Percentiles rank a stretch among this genome's conserved stretches.
Evolutionary conservation across 2,797 vertebrate species (phyloP).

Genomic region (Sebastes ruberrimus): DNA sequence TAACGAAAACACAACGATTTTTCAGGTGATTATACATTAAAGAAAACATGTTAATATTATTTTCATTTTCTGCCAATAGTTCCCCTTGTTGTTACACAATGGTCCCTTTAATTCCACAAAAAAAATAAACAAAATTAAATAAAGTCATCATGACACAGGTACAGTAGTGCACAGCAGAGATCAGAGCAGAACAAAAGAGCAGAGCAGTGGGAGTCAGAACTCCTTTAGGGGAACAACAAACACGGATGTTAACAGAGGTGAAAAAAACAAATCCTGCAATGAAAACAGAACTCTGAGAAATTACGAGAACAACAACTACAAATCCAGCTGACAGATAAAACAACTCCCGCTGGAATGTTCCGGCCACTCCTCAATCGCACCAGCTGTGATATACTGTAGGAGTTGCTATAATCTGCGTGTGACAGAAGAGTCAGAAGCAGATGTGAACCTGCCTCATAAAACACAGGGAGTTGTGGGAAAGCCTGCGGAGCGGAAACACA

Average conservation of each 20-base stretch:
- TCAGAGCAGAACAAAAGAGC: neutral
- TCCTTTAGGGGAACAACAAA: neutral
- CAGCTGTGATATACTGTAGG: constrained; percentile 8
- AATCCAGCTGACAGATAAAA: constrained; percentile 21
- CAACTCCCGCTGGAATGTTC: constrained; percentile 9
- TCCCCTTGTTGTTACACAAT: too few species aligned
- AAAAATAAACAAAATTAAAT: neutral
- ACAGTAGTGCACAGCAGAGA: neutral
- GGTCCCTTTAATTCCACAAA: too few species aligned
- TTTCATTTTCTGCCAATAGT: neutral
- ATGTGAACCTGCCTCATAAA: constrained; percentile 59
- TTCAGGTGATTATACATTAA: neutral
- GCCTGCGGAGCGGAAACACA: neutral
- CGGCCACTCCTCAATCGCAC: constrained; percentile 36
- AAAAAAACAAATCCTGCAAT: neutral
- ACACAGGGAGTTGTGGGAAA: constrained; percentile 28
- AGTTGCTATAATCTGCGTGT: neutral
- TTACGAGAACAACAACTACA: neutral
- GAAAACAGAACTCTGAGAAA: constrained; percentile 10
- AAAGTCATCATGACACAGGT: neutral
- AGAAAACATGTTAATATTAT: fast-evolving
- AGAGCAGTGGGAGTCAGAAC: neutral
- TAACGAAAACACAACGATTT: too few species aligned
- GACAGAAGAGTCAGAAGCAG: constrained; percentile 41
- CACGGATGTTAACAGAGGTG: neutral